phyloP scores from a whole-genome alignment of 2,888 invertebrate genomes.

The Sesamia inferens region DNA sequence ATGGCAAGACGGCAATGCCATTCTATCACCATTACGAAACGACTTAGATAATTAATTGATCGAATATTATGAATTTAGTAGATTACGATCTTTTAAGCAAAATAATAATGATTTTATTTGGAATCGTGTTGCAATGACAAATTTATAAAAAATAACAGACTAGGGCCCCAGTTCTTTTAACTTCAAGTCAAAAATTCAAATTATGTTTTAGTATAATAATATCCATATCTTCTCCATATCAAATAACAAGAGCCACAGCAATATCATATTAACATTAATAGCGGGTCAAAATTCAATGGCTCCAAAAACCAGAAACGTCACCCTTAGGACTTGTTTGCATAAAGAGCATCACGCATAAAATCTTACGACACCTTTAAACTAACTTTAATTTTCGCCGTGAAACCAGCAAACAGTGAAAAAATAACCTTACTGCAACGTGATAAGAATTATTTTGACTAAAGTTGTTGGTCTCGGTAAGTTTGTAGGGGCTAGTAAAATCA shows the following conservation, averaged over 20 bases:
- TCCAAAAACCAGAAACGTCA: slow-evolving; percentile 85
- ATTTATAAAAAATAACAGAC: no score
- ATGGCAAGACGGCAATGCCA: no score
- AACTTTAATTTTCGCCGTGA: slow-evolving; percentile 49
- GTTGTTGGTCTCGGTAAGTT: slow-evolving; percentile 44
- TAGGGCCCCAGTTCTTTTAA: neutral
- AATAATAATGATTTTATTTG: no score
- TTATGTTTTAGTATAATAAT: slow-evolving; percentile 46
- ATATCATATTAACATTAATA: slow-evolving; percentile 69
- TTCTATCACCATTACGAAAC: no score
- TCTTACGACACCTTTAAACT: slow-evolving; percentile 85
- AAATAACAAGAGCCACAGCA: slow-evolving; percentile 50
- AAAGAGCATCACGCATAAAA: slow-evolving; percentile 86
- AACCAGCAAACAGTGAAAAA: slow-evolving; percentile 40
- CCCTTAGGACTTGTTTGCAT: slow-evolving; percentile 88
- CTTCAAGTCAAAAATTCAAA: slow-evolving; percentile 26
- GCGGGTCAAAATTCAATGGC: slow-evolving; percentile 86
- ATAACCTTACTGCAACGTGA: slow-evolving; percentile 44
- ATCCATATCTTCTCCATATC: slow-evolving; percentile 58
- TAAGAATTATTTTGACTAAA: slow-evolving; percentile 44
- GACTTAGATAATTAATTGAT: no score
- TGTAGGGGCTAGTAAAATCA: slow-evolving; percentile 82
- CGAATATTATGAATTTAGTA: no score
- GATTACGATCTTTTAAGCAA: no score
- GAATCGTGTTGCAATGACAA: no score